Base-by-base conservation (phyloP, 2,113 vertebrate species). In the Speoplatyrhinus poulsoni region DNA sequence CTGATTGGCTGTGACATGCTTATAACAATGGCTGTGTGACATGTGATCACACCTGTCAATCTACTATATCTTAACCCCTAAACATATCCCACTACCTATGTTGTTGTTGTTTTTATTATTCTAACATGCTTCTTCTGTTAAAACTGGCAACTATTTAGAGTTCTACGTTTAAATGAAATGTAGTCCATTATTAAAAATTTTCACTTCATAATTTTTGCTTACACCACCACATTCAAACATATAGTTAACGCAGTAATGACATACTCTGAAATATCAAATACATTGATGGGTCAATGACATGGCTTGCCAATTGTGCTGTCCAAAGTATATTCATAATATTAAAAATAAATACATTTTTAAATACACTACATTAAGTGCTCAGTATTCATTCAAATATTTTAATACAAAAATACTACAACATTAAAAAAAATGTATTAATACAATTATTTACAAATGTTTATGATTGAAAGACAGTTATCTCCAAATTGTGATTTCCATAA, bases 1-100 rank as follows among this genome's bases (percentile, higher is more conserved):
- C 62, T 85, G 84, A 90, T 89, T 90, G 89, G 73, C 76, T 85
- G 70, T 76, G 85, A 88, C 87, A 73, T 79, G 71, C 75, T 82
- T 69, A 71, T 33, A 62, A 64, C 62, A 63, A 32, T 3, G 72
- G 55, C 70, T 69, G 36, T 69, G 73, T 83, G 73, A 78, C 82
- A 74, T 83, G 67, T 88, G 85, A 89, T 85, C 82, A 72, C 77
- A 85, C 59, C 69, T 83, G 85, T 82, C 89, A 90, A 70, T 81
- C 82, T 67, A 77, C 60, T 71, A 67, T 78, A 68, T 61, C 67
- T 59, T 64, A 73, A 78, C 65, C 81, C 50, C 54, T 70, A 16
- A 69, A 67, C 59, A 64, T 69, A 71, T 73, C 62, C 5, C 0
- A 17, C 65, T 76, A 87, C 79, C 84, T 86, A 19, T 19, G 19